phyloP scores from a whole-genome alignment of 2,797 vertebrate genomes.

The Microtus obscurus region DNA sequence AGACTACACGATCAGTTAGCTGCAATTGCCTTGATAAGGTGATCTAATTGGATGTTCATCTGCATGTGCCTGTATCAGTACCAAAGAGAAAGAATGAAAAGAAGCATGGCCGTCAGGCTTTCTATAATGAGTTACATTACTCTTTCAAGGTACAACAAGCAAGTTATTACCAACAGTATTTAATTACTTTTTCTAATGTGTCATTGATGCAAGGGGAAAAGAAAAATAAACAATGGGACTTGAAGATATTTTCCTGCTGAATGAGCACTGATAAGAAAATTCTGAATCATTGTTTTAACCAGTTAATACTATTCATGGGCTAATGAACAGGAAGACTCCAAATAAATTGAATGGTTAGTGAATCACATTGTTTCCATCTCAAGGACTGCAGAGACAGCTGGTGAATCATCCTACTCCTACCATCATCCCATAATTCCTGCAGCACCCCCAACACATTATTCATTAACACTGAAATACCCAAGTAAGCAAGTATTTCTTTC shows the following conservation, averaged over 20 bases:
- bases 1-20: background rate
- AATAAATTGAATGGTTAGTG: constrained; percentile 74
- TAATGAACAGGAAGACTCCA: constrained; percentile 77
- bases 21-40: background rate
- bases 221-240: constrained; percentile 53
- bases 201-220: constrained; percentile 66
- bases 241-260: constrained; percentile 74
- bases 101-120: background rate
- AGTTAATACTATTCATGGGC: constrained; percentile 72
- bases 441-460: background rate
- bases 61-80: background rate
- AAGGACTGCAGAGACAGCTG: constrained; percentile 43
- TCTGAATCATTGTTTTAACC: constrained; percentile 76
- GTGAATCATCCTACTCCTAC: constrained; percentile 64
- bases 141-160: constrained; percentile 70
- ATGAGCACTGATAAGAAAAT: constrained; percentile 68
- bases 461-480: background rate
- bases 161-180: constrained; percentile 47
- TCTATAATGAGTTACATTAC: constrained; percentile 63
- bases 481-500: constrained; percentile 14
- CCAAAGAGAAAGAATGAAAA: constrained; percentile 8
- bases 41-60: background rate
- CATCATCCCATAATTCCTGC: background rate
- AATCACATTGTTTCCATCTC: constrained; percentile 73
- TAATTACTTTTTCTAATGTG: constrained; percentile 75